Base-by-base conservation (phyloP, 1,140 invertebrate species). In the Holotrichia oblita region DNA sequence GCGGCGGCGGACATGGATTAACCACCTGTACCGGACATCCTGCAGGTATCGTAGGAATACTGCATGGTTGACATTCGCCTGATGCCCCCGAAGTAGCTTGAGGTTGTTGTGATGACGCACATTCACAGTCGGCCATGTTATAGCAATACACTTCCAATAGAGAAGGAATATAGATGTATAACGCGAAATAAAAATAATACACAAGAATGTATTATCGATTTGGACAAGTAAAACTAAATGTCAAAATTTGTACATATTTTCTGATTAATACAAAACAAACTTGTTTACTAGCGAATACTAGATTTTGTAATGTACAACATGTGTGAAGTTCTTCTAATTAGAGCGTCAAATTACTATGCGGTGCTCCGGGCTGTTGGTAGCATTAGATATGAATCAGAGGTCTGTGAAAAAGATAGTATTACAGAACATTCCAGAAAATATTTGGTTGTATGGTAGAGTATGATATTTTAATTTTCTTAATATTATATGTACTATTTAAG, bases 1-100 rank as follows among this genome's bases (percentile, higher is more conserved):
- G 77, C 74, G 61, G 80, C 74, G 74, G 17, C 22, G 78, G 76
- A 72, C 78, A 82, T 12, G 81, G 81, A 9, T 77, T 77, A 3
- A 77, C 76, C 14, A 9, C n/a, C n/a, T 34, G 24, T 6, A 69
- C 34, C 3, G 76, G 76, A 40, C 20, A 27, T 40, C 76, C 76
- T 17, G 55, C 76, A 17, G 76, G 73, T 17, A 79, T 22, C 9
- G 48, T 24, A 34, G 73, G 78, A 55, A 79, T 10, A 12, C 22
- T 24, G 59, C 76, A 61, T 0, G 76, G 76, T 22, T 34, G 48
- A 69, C 55, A 77, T 8, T 55, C 41, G 55, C 17, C 42, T 2
- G 27, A 14, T 55, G 0, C 14, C 2, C 12, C 14, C n/a, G 75
- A 10, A 22, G 42, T 12, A 12, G 40, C 27, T 76, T 55, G n/a